A percentile compares a stretch with the other conserved stretches of the same genome.
Conservation (phyloP, 2,113 vertebrate genomes). For the Myotis yumanensis region DNA sequence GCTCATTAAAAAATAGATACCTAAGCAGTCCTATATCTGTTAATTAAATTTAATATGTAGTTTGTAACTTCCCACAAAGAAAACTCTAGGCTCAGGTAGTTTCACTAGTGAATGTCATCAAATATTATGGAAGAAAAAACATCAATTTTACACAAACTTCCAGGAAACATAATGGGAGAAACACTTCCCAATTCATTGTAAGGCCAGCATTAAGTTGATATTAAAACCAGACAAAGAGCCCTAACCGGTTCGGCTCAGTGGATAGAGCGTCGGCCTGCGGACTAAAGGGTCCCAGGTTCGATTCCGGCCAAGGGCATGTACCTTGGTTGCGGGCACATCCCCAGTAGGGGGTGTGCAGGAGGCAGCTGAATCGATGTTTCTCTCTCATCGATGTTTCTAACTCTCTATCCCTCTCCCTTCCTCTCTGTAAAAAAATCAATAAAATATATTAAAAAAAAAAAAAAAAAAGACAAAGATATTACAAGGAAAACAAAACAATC, state of each 20-base stretch:
- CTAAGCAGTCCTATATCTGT: background rate
- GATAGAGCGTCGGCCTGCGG: too few relatives aligned
- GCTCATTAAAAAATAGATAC: background rate
- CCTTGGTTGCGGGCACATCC: too few relatives aligned
- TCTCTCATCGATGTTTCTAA: too few relatives aligned
- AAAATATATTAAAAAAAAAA: too few relatives aligned
- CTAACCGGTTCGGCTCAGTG: too few relatives aligned
- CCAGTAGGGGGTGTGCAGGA: too few relatives aligned
- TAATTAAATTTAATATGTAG: background rate
- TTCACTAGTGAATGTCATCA: background rate
- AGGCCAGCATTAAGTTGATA: background rate
- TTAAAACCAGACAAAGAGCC: background rate
- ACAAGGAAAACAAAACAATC: background rate
- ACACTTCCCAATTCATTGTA: background rate
- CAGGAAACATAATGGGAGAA: background rate
- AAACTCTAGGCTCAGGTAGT: background rate
- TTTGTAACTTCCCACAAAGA: slow-evolving; percentile 27
- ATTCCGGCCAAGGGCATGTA: too few relatives aligned
- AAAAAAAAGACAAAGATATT: background rate
- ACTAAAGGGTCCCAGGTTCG: too few relatives aligned
- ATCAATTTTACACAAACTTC: background rate
- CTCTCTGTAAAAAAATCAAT: too few relatives aligned
- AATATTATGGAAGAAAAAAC: slow-evolving; percentile 11
- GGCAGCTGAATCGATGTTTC: too few relatives aligned
- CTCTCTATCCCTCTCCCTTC: too few relatives aligned